Evolutionary conservation across 2,888 invertebrate genomes (phyloP), one percentile per base, ranked within the genome.

Genomic region (Cerceris rybyensis): DNA sequence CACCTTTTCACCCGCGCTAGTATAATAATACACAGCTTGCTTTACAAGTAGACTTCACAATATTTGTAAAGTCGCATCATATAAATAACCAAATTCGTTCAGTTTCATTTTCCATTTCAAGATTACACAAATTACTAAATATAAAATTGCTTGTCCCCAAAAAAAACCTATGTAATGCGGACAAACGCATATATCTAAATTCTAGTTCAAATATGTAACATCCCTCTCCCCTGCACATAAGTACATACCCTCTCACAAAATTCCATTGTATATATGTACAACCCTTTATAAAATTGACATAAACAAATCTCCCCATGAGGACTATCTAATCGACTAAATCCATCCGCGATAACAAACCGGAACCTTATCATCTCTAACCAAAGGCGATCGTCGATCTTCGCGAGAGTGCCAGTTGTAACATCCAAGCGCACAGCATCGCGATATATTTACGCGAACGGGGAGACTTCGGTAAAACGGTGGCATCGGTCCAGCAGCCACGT

Each of bases 381-480:
- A 54, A 16, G 9, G 7, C 28, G 52, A 28, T 28, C 49, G 5
- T 7, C 39, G 59, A 50, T 28, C 41, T 28, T 54, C 28, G 16
- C 55, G 49, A n/a, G 58, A 42, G 65, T 66, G 75, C 66, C 65
- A 59, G 67, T 42, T 68, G 49, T 60, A 61, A 61, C 46, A 16
- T 71, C 65, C 64, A 74, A 69, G 68, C 75, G 58, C 68, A 59
- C 71, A 58, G 74, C 80, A 64, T 75, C 83, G 81, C 79, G 85
- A 85, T 91, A 90, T 91, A 91, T 92, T 92, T 91, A 92, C 91
- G 91, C 88, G 90, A 90, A 89, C 89, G 89, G 86, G 91, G 90
- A 91, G 90, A 90, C 88, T 90, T 77, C 83, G 85, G 76, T 86
- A 82, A 88, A 88, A 87, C 85, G 86, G 88, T 90, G 91, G 92